Conservation (phyloP, 2,113 vertebrate genomes). For the Piprites chloris region DNA sequence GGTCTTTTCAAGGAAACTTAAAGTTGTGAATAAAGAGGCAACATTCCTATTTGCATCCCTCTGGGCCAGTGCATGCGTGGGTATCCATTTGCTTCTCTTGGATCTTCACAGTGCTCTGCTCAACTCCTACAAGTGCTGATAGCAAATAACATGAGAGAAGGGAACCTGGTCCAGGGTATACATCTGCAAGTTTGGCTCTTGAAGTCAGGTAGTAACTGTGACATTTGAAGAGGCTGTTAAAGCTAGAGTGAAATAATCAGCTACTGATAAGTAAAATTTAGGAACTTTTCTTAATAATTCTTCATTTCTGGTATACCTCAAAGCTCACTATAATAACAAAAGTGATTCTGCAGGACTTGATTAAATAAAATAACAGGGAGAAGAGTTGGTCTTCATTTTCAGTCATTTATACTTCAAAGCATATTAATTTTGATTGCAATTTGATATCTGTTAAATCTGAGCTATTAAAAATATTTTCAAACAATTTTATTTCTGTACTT, state of each 20-base stretch:
- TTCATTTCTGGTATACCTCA: neutral
- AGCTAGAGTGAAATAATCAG: neutral
- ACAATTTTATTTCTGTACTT: neutral
- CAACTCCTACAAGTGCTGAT: neutral
- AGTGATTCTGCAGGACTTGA: neutral
- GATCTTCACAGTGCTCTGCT: neutral
- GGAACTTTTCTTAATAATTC: neutral
- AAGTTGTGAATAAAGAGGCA: neutral
- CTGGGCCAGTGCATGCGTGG: neutral
- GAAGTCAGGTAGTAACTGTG: neutral
- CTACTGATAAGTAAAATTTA: neutral
- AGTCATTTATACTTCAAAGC: neutral
- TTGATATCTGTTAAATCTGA: neutral
- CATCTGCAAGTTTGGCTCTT: neutral
- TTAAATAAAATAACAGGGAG: neutral
- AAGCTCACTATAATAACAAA: neutral
- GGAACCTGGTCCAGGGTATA: neutral
- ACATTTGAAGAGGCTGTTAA: neutral
- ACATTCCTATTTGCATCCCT: neutral
- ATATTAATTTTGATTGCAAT: conserved; percentile 19
- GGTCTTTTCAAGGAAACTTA: neutral
- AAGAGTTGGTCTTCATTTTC: neutral
- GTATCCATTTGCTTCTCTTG: neutral
- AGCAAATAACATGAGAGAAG: neutral
- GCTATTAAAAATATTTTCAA: neutral